A percentile compares a stretch with the other conserved stretches of the same genome.
Conservation (phyloP, 2,113 vertebrate genomes). For the Aptenodytes forsteri region DNA sequence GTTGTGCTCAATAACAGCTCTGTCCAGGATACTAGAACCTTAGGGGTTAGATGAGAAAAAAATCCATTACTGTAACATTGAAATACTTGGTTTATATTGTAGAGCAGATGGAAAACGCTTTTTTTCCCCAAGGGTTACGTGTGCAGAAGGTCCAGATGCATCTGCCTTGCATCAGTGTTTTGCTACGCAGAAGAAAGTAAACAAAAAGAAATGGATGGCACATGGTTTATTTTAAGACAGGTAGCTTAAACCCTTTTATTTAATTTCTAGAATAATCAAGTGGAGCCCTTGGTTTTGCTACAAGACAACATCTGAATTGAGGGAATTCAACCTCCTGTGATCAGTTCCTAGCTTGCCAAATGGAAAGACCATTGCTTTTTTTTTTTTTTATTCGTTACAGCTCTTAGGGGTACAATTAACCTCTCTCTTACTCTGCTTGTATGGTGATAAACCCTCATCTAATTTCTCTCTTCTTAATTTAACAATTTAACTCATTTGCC, state of each 20-base stretch:
- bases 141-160: not conserved
- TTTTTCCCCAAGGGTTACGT: accelerated
- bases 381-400: not conserved
- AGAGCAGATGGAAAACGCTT: not conserved
- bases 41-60: not conserved
- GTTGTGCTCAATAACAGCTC: conserved; percentile 99
- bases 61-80: not conserved
- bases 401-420: not conserved
- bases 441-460: not conserved
- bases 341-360: not conserved
- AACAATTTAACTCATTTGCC: not conserved
- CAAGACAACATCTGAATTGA: not conserved
- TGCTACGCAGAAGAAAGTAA: accelerated
- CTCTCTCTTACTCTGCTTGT: not conserved
- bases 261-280: not conserved
- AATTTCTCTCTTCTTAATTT: not conserved
- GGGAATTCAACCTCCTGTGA: not conserved
- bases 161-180: not conserved
- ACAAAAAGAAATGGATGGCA: not conserved
- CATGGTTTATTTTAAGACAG: accelerated
- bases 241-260: not conserved
- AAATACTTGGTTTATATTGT: not conserved
- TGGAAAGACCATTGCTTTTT: not conserved
- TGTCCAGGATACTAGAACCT: conserved; percentile 98
- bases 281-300: not conserved